Evolutionary conservation across 1,140 invertebrate genomes (phyloP), one percentile per base, ranked within the genome.

Genomic region (Helicoverpa zea): DNA sequence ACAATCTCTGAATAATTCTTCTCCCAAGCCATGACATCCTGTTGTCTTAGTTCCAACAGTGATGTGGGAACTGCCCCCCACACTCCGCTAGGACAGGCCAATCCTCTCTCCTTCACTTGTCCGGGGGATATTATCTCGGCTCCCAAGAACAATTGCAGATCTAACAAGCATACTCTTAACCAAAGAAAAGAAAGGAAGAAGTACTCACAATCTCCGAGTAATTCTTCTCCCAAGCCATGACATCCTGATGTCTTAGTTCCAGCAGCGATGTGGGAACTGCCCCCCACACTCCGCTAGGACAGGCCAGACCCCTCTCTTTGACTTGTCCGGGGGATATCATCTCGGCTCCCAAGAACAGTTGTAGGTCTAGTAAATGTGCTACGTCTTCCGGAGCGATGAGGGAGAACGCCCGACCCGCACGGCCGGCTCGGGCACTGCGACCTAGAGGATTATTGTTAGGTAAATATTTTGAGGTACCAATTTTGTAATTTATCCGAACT

Each of bases 371-470:
- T 1, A 99, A 94, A 94, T 99, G 99, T 1, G 99, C 97, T 29
- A 98, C 96, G 93, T 99, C 99, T 86, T 99, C 99, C 0, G 97
- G 96, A 0, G 97, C 95, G 30, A 99, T 95, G 59, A 99, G 96
- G 10, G 98, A 99, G 89, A 97, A 99, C 0, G 99, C 98, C 9
- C 96, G 97, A 35, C 99, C 99, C 72, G 96, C 96, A 49, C 98
- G 96, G 9, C 99, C 99, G 75, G 99, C 99, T 86, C 99, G 96
- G 10, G 99, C 99, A 95, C 99, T 99, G 86, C 99, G 97, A 87
- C 99, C 98, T 97, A 18, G 0, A 18, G 81, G 51, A 72, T 56
- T 14, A 29, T 0, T 64, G 0, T 64, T 47, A 10, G 29, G 10
- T 61, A 29, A 59, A 61, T 13, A 29, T 35, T 35, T 35, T 35